Percentiles rank a stretch among this genome's conserved stretches.
These are phyloP conservation scores for Antechinus stuartii DNA, from an alignment of 2,113 vertebrate species.

Conservation along the genomic window DNA sequence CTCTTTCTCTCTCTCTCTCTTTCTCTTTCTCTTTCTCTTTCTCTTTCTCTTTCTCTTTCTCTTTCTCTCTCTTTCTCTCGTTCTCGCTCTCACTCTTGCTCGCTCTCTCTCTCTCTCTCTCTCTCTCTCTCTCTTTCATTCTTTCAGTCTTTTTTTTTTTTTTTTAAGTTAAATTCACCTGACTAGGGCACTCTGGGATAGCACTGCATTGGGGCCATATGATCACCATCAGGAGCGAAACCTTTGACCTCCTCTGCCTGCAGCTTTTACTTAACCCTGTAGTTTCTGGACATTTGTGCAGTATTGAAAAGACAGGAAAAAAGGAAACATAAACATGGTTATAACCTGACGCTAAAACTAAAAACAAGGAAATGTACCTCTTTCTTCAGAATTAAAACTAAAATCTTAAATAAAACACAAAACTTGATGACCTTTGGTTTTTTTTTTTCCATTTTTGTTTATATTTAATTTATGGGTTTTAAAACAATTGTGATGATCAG, in stretches of 20 bases:
- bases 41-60: constrained; percentile 24
- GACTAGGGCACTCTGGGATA: constrained; percentile 85
- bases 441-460: constrained; percentile 54
- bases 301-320: constrained; percentile 96
- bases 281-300: constrained; percentile 92
- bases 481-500: constrained; percentile 5
- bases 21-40: background rate
- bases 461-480: background rate
- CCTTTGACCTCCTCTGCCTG: constrained; percentile 91
- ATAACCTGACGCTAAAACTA: constrained; percentile 92
- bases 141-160: background rate
- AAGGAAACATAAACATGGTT: constrained; percentile 91
- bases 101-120: background rate
- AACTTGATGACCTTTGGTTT: constrained; percentile 89
- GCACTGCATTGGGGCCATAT: constrained; percentile 86
- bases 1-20: background rate
- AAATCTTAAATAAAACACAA: constrained; percentile 99
- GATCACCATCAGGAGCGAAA: constrained; percentile 84
- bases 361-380: constrained; percentile 95
- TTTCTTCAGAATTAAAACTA: constrained; percentile 99
- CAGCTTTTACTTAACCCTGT: constrained; percentile 90
- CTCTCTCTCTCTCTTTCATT: background rate
- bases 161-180: constrained; percentile 79
- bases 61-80: background rate
- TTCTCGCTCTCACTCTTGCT: constrained; percentile 10